A percentile compares a stretch with the other conserved stretches of the same genome.
Conservation (phyloP, 1,140 invertebrate genomes). For the Drosophila equinoxialis region DNA sequence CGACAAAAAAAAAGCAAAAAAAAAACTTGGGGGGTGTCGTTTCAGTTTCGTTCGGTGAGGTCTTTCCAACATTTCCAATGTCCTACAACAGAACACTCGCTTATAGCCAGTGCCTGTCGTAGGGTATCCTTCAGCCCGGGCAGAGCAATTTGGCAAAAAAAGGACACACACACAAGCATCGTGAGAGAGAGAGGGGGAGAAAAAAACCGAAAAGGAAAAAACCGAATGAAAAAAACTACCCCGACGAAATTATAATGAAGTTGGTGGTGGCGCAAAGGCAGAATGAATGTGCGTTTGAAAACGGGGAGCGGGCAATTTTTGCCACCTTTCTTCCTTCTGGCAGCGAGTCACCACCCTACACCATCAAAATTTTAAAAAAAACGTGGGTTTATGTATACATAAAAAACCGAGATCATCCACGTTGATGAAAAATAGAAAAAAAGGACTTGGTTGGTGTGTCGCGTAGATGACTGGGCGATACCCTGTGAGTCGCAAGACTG, state of each 20-base stretch:
- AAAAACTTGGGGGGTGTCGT: constrained; percentile 68
- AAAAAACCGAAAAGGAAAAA: constrained; percentile 31
- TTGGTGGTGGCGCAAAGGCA: constrained; percentile 70
- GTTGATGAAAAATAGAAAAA: constrained; percentile 46
- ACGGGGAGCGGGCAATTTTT: constrained; percentile 47
- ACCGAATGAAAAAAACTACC: constrained; percentile 74
- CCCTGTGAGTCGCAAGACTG: not conserved
- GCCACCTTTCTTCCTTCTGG: constrained; percentile 46
- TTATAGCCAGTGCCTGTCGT: not conserved
- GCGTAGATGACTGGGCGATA: not conserved
- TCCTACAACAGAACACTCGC: constrained; percentile 20
- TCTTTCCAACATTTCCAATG: constrained; percentile 20
- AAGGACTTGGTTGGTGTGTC: constrained; percentile 15
- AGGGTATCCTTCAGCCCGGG: constrained; percentile 41
- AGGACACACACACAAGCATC: constrained; percentile 6
- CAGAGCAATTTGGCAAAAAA: not conserved
- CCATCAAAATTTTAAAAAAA: constrained; percentile 58
- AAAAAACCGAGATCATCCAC: constrained; percentile 60
- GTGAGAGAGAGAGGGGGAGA: not conserved
- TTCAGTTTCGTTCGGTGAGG: constrained; percentile 19
- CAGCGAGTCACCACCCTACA: constrained; percentile 42
- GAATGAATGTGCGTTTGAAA: constrained; percentile 43
- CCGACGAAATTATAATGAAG: constrained; percentile 80
- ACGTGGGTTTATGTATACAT: constrained; percentile 42
- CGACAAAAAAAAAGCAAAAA: constrained; percentile 37